Evolutionary conservation across 2,888 invertebrate species (phyloP), one percentile per base, ranked within the genome.

Genomic region (Argyresthia albistria): DNA sequence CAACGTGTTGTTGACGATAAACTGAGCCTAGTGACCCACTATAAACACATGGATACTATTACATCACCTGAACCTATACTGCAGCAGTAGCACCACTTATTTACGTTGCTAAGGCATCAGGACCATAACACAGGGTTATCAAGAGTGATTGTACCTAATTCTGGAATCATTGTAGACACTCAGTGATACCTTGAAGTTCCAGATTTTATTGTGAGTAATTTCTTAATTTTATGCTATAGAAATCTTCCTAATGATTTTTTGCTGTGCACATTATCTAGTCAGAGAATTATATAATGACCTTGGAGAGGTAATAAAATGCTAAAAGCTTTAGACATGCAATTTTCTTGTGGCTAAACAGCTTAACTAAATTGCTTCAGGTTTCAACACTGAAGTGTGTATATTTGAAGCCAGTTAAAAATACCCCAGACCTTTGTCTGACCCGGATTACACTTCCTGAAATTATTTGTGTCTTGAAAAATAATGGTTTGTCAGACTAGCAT

Each of bases 1-100:
- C 86, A 87, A 87, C 84, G 80, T 72, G 77, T 76, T 83, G 84
- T 87, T 87, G 84, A 86, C 76, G 76, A 80, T 70, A 48, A 16
- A 49, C 52, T 35, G 50, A 37, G 14, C 70, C 73, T 72, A 75
- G 75, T 81, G 78, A 80, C 79, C 81, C 70, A 76, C 75, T 80
- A 77, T 10, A 43, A 35, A 51, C 43, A 35, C 45, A 49, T 47
- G 50, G 50, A 48, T 10, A 52, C 52, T 71, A 76, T 83, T 84
- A 84, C 83, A 84, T 84, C 84, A 84, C 69, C 60, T 39, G 11
- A 39, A 4, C 39, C 37, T 35, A 39, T 43, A 35, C 36, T n/a
- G 11, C 25, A 25, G 46, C 53, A 50, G 25, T n/a, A 10, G 35
- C 14, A 37, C 46, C 10, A 15, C 48, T 49, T 46, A 50, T 53